phyloP scores from a whole-genome alignment of 2,888 invertebrate species.

The Omphaloscelis lunosa region DNA sequence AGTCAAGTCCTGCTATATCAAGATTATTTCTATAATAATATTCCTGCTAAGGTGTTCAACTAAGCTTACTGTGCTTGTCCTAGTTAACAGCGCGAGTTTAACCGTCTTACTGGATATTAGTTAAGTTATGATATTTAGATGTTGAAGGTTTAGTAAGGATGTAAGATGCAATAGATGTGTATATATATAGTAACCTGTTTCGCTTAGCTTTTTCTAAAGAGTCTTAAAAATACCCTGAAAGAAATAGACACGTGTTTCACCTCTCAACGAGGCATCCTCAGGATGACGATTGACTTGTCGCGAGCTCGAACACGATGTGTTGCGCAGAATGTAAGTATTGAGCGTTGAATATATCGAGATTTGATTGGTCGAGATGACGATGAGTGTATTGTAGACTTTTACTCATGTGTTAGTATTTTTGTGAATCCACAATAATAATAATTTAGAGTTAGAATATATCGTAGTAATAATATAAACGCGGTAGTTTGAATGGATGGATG shows the following conservation, averaged over 20 bases:
- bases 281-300: too few species aligned
- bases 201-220: too few species aligned
- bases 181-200: too few species aligned
- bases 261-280: too few species aligned
- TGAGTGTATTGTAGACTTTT: neutral
- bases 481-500: too few species aligned
- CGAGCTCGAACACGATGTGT: too few species aligned
- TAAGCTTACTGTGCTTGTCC: neutral
- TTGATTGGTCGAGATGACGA: too few species aligned
- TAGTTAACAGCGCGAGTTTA: neutral
- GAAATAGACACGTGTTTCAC: too few species aligned
- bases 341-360: neutral
- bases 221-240: too few species aligned
- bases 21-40: neutral
- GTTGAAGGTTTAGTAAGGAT: neutral
- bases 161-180: too few species aligned
- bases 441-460: neutral
- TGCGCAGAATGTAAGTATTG: too few species aligned
- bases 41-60: neutral
- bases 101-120: neutral
- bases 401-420: neutral
- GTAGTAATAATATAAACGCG: too few species aligned
- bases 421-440: neutral
- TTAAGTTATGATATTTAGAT: neutral
- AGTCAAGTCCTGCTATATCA: neutral